Base-by-base conservation (phyloP, 2,888 invertebrate species). In the Zhuqinia jingwanae region DNA sequence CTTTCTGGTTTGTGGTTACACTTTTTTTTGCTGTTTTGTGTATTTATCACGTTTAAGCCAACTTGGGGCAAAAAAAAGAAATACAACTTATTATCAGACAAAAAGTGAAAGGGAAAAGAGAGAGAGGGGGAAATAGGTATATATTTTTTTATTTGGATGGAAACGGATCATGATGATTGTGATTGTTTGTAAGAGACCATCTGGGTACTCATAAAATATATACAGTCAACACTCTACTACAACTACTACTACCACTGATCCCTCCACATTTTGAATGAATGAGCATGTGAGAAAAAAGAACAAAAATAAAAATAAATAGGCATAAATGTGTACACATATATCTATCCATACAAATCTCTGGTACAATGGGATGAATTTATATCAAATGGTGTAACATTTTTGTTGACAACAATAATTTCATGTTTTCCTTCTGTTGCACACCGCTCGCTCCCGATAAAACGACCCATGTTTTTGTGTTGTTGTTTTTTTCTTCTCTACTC, bases 1-100 rank as follows among this genome's bases (percentile, higher is more conserved):
- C 36, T 36, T 36, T 86, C 68, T 81, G 86, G 86, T 86, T 86
- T 86, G 86, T 81, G 86, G 86, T 86, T 81, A 76, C 76, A 86
- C 36, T 36, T 36, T 36, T 6, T 36, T 36, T 36, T 36, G 36
- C 8, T 36, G 5, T 6, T 36, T 70, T 70, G 47, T 70, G 13
- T 45, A 70, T 70, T 70, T 70, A 70, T 70, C 47, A 70, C 45
- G 70, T 70, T 80, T 36, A n/a, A 60, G 76, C 11, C 17, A 56
- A 30, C 27, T 17, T 6, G 13, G 75, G n/a, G 10, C 17, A 36
- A 27, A 50, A 50, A 22, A 2, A 10, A 53, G 25, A 75, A 58
- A 76, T 17, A 58, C 47, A 81, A 70, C 60, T 58, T 58, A 68
- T 70, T 47, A 22, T 47, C 25, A 42, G 30, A 53, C 47, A 53